These are phyloP conservation scores for Orientallactaga sibirica DNA, from an alignment of 2,797 vertebrate genomes.

Conservation along the genomic window DNA sequence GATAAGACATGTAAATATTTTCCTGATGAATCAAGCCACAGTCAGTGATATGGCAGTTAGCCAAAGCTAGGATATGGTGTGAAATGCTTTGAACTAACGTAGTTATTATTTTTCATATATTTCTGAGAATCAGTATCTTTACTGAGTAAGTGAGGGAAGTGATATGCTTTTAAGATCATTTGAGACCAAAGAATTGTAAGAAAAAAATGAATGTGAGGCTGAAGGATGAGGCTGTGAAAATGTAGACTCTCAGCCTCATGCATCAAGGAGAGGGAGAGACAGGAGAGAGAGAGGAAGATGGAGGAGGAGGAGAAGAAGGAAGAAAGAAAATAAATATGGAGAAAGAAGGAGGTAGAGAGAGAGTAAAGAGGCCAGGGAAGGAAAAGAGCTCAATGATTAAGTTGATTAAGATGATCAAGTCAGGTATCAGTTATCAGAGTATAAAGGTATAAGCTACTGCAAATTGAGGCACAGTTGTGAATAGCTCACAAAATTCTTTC, in stretches of 20 bases:
- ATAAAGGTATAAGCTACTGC: background rate
- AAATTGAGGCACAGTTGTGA: background rate
- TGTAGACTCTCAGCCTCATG: too few species aligned
- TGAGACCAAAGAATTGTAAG: background rate
- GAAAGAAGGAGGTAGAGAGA: background rate
- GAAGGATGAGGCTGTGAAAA: background rate
- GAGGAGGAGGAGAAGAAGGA: too few species aligned
- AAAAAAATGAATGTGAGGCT: background rate
- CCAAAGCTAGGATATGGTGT: background rate
- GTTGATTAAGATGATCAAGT: too few species aligned
- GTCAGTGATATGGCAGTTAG: background rate
- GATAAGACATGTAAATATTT: background rate
- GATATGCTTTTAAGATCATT: background rate
- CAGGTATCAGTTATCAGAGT: background rate
- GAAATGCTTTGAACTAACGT: background rate
- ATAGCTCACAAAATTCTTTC: background rate
- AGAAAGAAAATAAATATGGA: too few species aligned
- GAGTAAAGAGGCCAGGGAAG: too few species aligned
- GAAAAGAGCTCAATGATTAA: background rate
- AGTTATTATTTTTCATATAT: background rate
- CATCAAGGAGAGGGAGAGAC: too few species aligned
- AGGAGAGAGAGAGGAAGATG: too few species aligned
- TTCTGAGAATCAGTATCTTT: background rate
- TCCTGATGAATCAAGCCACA: background rate
- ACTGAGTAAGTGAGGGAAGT: background rate